phyloP scores from a whole-genome alignment of 2,797 vertebrate species.

The Hipposideros larvatus region DNA sequence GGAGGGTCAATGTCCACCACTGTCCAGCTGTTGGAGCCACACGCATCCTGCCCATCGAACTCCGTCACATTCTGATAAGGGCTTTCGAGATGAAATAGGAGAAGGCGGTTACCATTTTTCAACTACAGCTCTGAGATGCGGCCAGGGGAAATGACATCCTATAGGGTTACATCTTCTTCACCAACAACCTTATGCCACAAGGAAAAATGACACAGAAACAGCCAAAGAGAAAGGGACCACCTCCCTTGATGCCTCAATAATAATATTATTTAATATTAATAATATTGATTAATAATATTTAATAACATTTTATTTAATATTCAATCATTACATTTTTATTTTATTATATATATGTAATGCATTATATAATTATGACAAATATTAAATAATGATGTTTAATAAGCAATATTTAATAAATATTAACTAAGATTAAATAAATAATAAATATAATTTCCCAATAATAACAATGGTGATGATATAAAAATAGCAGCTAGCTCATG shows the following conservation, averaged over 20 bases:
- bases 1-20: constrained; percentile 97
- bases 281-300: background rate
- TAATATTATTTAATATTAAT: background rate
- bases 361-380: background rate
- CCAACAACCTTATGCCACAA: background rate
- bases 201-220: background rate
- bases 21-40: constrained; percentile 98
- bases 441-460: background rate
- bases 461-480: background rate
- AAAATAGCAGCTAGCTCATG: rapidly evolving
- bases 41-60: constrained; percentile 98
- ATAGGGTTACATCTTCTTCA: rapidly evolving
- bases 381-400: background rate
- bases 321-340: too few relatives aligned
- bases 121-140: rapidly evolving
- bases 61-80: constrained; percentile 96
- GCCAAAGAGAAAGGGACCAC: background rate
- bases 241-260: background rate
- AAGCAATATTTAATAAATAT: background rate
- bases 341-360: background rate
- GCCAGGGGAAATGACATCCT: background rate
- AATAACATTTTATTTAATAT: background rate
- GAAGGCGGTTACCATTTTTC: background rate
- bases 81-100: constrained; percentile 84
- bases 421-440: background rate